phyloP scores from a whole-genome alignment of 2,888 invertebrate species.

The Dione vanillae region DNA sequence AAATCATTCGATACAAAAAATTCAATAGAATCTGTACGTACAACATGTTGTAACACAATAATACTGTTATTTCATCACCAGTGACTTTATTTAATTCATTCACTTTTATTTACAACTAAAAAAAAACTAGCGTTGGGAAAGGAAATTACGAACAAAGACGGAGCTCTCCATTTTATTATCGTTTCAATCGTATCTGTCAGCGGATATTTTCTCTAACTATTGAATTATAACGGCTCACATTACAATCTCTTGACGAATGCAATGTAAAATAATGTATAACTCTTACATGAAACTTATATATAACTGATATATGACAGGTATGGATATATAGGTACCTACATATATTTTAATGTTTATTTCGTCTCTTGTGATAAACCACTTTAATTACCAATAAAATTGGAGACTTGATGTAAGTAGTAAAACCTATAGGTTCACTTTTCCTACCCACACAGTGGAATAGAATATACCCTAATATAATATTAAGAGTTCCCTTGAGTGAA shows the following conservation, averaged over 20 bases:
- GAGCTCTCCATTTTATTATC: slow-evolving; percentile 62
- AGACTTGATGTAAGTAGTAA: neutral
- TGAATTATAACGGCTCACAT: slow-evolving; percentile 37
- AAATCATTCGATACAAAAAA: slow-evolving; percentile 3
- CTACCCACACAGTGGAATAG: neutral
- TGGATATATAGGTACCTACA: too few species aligned
- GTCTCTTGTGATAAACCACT: neutral
- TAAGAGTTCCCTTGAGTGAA: neutral
- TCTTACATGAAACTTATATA: neutral
- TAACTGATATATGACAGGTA: too few species aligned
- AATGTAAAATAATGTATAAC: neutral
- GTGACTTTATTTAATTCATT: slow-evolving; percentile 30
- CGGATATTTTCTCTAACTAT: slow-evolving; percentile 51
- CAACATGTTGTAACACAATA: slow-evolving; percentile 15
- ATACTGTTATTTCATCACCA: slow-evolving; percentile 13
- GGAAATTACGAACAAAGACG: slow-evolving; percentile 64
- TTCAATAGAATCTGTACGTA: neutral
- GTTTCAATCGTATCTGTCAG: slow-evolving; percentile 56
- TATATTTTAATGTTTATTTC: neutral
- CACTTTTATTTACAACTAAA: slow-evolving; percentile 25
- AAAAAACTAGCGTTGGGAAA: slow-evolving; percentile 58
- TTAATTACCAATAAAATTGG: neutral
- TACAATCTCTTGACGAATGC: slow-evolving; percentile 26
- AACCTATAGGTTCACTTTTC: neutral
- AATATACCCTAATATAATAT: neutral